Evolutionary conservation across 1,140 invertebrate species (phyloP), one percentile per base, ranked within the genome.

Genomic region (Maconellicoccus hirsutus): DNA sequence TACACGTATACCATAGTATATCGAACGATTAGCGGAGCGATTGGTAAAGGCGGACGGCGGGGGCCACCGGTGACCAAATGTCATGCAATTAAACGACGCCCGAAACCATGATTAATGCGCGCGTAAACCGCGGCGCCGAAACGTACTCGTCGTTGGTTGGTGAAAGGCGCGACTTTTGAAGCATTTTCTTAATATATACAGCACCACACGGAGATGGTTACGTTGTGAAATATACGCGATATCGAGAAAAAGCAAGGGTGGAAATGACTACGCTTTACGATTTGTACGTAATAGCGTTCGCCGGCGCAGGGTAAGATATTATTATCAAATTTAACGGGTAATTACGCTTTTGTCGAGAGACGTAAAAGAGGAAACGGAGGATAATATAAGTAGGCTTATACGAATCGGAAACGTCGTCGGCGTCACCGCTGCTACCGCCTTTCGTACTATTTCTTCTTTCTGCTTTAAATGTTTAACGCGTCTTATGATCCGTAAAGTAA

Each of bases 241-340:
- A 52, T 6, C n/a, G 42, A 8, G n/a, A 52, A 33, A 33, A 16
- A 4, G 42, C 42, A 16, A 52, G 42, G 42, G 42, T 52, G 42
- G 42, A 52, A 52, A 52, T 52, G 6, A 52, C 42, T 52, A 12
- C 12, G 29, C 29, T 52, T 52, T 52, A 52, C 42, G 12, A 52
- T 16, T 52, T 14, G 12, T 52, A 52, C 6, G 42, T 52, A 52
- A 52, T 52, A 16, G 42, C 16, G 42, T 12, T 12, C 12, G 29
- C 12, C 3, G 4, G 21, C 19, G 22, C 21, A 26, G 61, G 61
- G 22, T 66, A 25, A 66, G 61, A 66, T 66, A 66, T 66, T 66
- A 66, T 66, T 66, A 66, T 66, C 61, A 66, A 66, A 66, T 66
- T 66, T 66, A 66, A 66, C 61, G 61, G 61, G 61, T 66, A 66